phyloP scores from a whole-genome alignment of 2,113 vertebrate genomes.

The Platycercus adscitus region DNA sequence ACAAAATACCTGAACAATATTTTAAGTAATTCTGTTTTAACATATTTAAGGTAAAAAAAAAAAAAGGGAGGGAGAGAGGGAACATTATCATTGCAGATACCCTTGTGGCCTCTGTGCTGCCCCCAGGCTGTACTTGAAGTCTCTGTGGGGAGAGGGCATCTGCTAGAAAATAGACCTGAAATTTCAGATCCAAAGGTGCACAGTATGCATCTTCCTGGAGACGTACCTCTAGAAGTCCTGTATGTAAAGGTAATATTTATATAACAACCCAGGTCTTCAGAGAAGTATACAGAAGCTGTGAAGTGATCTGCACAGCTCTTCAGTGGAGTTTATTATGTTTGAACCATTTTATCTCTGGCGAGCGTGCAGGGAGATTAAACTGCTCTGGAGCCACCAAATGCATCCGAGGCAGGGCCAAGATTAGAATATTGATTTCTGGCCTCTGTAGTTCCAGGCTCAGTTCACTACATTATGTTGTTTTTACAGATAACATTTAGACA shows the following conservation, averaged over 20 bases:
- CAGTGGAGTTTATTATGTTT: conserved; percentile 13
- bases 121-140: not conserved
- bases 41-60: not conserved
- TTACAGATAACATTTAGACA: conserved; percentile 50
- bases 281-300: not conserved
- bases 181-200: not conserved
- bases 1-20: not conserved
- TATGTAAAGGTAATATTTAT: not conserved
- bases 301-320: not conserved
- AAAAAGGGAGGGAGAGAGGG: not conserved
- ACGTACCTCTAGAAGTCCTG: not conserved
- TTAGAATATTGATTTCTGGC: conserved; percentile 53
- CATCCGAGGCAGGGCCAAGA: conserved; percentile 2
- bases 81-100: not conserved
- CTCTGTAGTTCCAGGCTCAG: not conserved
- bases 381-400: not conserved
- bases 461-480: conserved; percentile 54
- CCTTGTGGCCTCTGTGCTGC: not conserved
- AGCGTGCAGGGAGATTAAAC: not conserved
- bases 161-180: not conserved
- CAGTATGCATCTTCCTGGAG: not conserved
- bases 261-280: not conserved
- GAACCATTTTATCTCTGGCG: not conserved
- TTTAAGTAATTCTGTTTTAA: not conserved
- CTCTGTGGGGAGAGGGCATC: not conserved